phyloP scores from a whole-genome alignment of 2,113 vertebrate genomes.

The Cyprinodon variegatus region DNA sequence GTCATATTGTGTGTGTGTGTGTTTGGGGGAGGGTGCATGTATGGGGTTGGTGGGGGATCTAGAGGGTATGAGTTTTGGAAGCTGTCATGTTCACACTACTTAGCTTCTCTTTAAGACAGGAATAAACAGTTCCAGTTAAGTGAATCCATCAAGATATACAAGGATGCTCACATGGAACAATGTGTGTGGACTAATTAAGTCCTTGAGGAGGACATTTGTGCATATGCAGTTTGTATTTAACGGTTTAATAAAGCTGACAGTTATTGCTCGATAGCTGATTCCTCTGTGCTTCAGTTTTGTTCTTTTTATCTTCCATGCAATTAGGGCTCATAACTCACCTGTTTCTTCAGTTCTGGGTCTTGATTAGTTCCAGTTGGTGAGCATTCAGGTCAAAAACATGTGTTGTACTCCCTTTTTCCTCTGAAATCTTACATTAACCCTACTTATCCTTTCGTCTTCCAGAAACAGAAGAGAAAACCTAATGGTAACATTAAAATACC shows the following conservation, averaged over 20 bases:
- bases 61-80: slow-evolving; percentile 54
- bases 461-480: too few relatives aligned
- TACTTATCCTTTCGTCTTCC: background rate
- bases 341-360: slow-evolving; percentile 29
- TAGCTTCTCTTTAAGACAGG: slow-evolving; percentile 41
- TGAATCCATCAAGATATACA: slow-evolving; percentile 6
- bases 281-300: slow-evolving; percentile 17
- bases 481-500: background rate
- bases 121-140: slow-evolving; percentile 47
- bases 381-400: slow-evolving; percentile 31
- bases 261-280: slow-evolving; percentile 44
- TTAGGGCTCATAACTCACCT: slow-evolving; percentile 55
- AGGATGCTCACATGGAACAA: background rate
- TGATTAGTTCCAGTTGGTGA: slow-evolving; percentile 21
- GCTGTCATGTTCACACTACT: slow-evolving; percentile 71
- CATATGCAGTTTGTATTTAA: slow-evolving; percentile 20
- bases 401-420: background rate
- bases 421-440: background rate
- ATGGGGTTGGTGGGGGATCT: slow-evolving; percentile 3
- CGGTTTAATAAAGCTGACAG: slow-evolving; percentile 23
- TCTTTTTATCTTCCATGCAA: slow-evolving; percentile 25
- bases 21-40: slow-evolving; percentile 25
- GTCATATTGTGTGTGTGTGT: slow-evolving; percentile 35
- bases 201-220: slow-evolving; percentile 16
- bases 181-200: slow-evolving; percentile 38